Base-by-base conservation (phyloP, 2,113 vertebrate species). In the Osmerus mordax region DNA sequence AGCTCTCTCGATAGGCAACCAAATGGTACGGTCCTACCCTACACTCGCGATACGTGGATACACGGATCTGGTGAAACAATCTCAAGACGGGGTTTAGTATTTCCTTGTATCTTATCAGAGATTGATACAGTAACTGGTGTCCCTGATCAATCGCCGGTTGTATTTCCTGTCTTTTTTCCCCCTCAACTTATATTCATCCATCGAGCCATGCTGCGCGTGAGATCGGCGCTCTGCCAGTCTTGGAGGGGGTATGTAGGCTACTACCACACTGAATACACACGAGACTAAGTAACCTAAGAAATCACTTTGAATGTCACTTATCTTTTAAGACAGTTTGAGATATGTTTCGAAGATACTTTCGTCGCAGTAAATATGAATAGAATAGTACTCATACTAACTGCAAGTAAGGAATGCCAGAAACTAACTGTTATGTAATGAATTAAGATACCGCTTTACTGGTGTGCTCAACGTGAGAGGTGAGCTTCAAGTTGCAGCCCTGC, bases 211-310 rank as follows among this genome's bases (percentile, higher is more conserved):
- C 82, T 93, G 67, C 85, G 89, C 51, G 71, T 85, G 75, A 78
- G 81, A 53, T 69, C 81, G 41, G 65, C 73, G 2, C 67, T 81
- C 53, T 72, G 55, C 11, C 85, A 62, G 51, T 87, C 82, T 16
- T 86, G 84, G 88, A 81, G 87, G 60, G 87, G 91, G 91, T 92
- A 89, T 19, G 89, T 87, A 28, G 3, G 23, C 23, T 28, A 9
- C 19, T 14, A 41, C 77, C 78, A 84, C 83, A 9, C 75, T 78
- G 78, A 70, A 76, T 53, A 3, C 83, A 77, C 83, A 77, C 73
- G 80, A 71, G 76, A 84, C 74, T 75, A 69, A 21, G 11, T 64
- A 69, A 67, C 47, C 75, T 70, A 71, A 14, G 12, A 63, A 3
- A 4, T 53, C 32, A 76, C 9, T 15, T n/a, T 47, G 36, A 51